These are phyloP conservation scores for Deilephila elpenor DNA, from an alignment of 2,888 invertebrate genomes.

Conservation along the genomic window DNA sequence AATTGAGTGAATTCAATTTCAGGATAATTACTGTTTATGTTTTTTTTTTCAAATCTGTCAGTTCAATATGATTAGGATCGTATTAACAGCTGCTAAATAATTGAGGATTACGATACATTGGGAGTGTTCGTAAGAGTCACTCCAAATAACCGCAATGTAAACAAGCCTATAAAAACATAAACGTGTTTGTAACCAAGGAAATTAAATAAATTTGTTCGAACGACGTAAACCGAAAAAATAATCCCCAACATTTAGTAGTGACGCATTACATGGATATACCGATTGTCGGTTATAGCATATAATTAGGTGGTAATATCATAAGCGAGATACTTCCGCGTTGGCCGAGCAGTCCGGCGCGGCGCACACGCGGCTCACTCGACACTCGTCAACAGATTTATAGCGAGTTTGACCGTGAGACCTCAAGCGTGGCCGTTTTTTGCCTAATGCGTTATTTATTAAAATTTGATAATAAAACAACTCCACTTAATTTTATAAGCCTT, in stretches of 20 bases:
- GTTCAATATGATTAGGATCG: too few relatives aligned
- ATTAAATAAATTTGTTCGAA: background rate
- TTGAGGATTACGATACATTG: background rate
- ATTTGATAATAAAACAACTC: conserved; percentile 75
- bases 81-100: background rate
- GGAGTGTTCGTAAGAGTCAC: background rate
- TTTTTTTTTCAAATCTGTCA: too few relatives aligned
- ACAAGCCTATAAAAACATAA: conserved; percentile 1
- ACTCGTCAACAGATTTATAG: conserved; percentile 78
- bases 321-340: conserved; percentile 65
- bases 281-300: conserved; percentile 58
- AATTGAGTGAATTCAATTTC: too few relatives aligned
- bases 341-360: conserved; percentile 33
- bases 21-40: too few relatives aligned
- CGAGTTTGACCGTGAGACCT: conserved; percentile 81
- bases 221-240: conserved; percentile 34
- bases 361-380: conserved; percentile 52
- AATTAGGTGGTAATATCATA: conserved; percentile 66
- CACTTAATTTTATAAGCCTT: conserved; percentile 67
- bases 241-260: conserved; percentile 47
- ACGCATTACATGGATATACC: conserved; percentile 57
- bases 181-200: background rate
- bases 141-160: background rate
- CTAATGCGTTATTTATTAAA: conserved; percentile 82
- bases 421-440: conserved; percentile 78